Percentiles rank a stretch among this genome's conserved stretches.
phyloP scores from a whole-genome alignment of 1,140 invertebrate species.

The Forficula auricularia region DNA sequence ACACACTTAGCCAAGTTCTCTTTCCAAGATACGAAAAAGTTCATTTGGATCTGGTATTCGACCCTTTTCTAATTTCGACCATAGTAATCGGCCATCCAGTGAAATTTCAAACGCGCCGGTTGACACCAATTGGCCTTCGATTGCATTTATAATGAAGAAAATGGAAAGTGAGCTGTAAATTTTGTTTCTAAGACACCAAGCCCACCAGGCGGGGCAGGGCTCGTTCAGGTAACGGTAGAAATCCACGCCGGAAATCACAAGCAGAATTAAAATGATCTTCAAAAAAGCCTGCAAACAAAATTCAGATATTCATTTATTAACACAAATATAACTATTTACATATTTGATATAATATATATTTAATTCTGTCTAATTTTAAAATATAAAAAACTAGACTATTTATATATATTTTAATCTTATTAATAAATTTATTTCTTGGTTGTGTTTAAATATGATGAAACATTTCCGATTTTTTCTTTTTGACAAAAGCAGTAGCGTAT shows the following conservation, averaged over 20 bases:
- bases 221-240: slow-evolving; percentile 58
- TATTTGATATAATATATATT: too few relatives aligned
- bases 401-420: too few relatives aligned
- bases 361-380: too few relatives aligned
- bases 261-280: slow-evolving; percentile 77
- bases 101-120: slow-evolving; percentile 98
- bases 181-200: slow-evolving; percentile 85
- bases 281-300: slow-evolving; percentile 44
- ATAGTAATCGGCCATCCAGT: slow-evolving; percentile 87
- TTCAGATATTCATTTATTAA: too few relatives aligned
- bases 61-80: slow-evolving; percentile 96
- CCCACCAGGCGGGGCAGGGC: slow-evolving; percentile 60
- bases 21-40: slow-evolving; percentile 93
- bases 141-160: slow-evolving; percentile 82
- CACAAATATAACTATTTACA: too few relatives aligned
- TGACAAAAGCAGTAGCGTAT: too few relatives aligned
- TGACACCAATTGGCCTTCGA: slow-evolving; percentile 85
- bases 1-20: slow-evolving; percentile 68
- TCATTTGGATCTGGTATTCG: slow-evolving; percentile 89
- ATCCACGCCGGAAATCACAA: slow-evolving; percentile 63
- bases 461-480: too few relatives aligned
- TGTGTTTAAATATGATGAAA: too few relatives aligned
- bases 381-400: too few relatives aligned
- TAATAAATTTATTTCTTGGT: too few relatives aligned
- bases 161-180: slow-evolving; percentile 90